phyloP scores from a whole-genome alignment of 2,113 vertebrate genomes.

The Lanius ludovicianus region DNA sequence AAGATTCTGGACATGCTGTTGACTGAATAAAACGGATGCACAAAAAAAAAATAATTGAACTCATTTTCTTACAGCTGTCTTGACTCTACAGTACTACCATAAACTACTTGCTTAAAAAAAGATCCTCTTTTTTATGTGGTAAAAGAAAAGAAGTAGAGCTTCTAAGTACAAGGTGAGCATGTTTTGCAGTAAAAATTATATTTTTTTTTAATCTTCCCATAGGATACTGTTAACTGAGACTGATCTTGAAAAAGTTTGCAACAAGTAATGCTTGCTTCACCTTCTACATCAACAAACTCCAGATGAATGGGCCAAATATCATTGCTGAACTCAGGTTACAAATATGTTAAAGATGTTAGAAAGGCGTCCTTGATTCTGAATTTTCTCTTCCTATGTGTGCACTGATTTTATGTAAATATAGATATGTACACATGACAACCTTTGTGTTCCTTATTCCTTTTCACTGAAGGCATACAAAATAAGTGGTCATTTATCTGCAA shows the following conservation, averaged over 20 bases:
- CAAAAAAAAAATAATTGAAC: not conserved
- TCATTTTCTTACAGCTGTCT: not conserved
- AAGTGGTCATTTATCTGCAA: not conserved
- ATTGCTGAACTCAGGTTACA: not conserved
- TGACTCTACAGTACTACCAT: not conserved
- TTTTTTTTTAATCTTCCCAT: not conserved
- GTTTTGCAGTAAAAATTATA: not conserved
- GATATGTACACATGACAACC: not conserved
- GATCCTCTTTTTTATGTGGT: not conserved
- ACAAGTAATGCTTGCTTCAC: not conserved
- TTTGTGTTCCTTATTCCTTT: not conserved
- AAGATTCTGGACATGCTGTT: not conserved
- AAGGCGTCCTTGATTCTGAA: not conserved
- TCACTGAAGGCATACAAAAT: not conserved
- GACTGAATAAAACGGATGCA: not conserved
- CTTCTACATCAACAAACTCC: not conserved
- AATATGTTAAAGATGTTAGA: not conserved
- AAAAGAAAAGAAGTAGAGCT: not conserved
- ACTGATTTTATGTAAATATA: not conserved
- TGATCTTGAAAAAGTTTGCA: not conserved
- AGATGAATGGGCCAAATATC: not conserved
- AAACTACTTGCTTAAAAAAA: not conserved
- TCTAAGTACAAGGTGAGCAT: not conserved
- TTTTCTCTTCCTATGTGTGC: not conserved
- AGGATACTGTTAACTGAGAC: not conserved